phyloP scores from a whole-genome alignment of 2,113 vertebrate genomes.

The Scytalopus superciliaris region DNA sequence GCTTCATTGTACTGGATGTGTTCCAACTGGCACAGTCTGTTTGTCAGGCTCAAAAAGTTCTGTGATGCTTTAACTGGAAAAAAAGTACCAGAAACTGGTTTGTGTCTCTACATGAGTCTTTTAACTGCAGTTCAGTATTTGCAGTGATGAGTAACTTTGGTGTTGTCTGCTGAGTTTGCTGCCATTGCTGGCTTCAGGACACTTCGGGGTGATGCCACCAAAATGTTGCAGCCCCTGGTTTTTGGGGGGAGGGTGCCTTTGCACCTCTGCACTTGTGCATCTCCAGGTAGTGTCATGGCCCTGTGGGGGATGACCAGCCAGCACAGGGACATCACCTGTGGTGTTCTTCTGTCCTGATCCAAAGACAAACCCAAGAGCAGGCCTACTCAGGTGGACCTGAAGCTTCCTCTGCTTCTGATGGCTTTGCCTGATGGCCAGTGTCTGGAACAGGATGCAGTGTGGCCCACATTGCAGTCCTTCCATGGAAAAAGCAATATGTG shows the following conservation, averaged over 20 bases:
- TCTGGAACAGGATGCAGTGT: not conserved
- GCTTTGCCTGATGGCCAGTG: not conserved
- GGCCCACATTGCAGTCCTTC: not conserved
- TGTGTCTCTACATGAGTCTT: not conserved
- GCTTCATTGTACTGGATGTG: not conserved
- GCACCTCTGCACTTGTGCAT: not conserved
- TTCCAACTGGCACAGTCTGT: not conserved
- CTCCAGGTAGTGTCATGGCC: not conserved
- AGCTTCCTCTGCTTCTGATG: not conserved
- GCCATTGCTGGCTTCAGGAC: not conserved
- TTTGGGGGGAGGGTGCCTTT: not conserved
- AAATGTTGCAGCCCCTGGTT: not conserved
- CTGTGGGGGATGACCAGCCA: not conserved
- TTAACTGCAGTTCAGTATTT: not conserved
- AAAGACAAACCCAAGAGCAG: not conserved
- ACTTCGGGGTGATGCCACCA: not conserved
- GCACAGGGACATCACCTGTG: too few species aligned
- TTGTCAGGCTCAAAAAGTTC: not conserved
- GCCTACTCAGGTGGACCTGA: not conserved
- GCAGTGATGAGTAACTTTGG: not conserved
- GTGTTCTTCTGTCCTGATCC: not conserved
- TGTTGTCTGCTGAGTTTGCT: not conserved
- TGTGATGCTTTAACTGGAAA: not conserved
- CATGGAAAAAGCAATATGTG: not conserved
- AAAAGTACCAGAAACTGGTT: not conserved